Percentiles rank a stretch among this genome's conserved stretches.
phyloP scores from a whole-genome alignment of 2,113 vertebrate genomes.

The Phaetusa simplex region DNA sequence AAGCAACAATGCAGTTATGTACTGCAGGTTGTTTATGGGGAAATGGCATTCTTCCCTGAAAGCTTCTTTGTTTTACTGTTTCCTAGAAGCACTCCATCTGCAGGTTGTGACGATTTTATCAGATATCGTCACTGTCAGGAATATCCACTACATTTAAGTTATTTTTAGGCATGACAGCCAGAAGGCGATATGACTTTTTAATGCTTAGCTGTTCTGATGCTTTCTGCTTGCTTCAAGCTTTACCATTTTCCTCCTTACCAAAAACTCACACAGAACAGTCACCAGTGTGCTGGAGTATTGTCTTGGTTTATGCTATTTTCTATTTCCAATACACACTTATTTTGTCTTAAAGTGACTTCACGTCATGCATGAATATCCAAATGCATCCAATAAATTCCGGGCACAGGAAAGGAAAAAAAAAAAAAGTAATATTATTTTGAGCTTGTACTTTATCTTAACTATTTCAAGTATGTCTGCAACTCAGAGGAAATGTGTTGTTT shows the following conservation, averaged over 20 bases:
- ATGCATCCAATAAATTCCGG: background rate
- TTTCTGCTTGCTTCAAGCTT: background rate
- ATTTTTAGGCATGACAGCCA: background rate
- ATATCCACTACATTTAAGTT: background rate
- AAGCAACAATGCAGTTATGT: background rate
- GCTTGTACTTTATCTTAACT: background rate
- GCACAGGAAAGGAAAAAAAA: background rate
- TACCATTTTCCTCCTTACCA: background rate
- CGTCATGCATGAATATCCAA: background rate
- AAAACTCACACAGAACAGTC: background rate
- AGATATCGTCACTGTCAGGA: background rate
- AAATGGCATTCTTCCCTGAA: background rate
- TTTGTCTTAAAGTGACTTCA: background rate
- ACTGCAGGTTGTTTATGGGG: background rate
- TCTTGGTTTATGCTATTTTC: background rate
- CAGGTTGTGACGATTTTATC: background rate
- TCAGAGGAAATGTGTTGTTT: background rate
- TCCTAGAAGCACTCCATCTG: constrained; percentile 10
- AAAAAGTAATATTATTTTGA: background rate
- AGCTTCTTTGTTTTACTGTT: background rate
- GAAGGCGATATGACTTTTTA: background rate
- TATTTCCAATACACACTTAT: background rate
- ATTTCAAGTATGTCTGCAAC: background rate
- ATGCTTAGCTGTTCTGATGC: background rate
- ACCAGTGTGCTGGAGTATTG: background rate